Conservation (phyloP, 2,113 vertebrate species). For the Zingel zingel region DNA sequence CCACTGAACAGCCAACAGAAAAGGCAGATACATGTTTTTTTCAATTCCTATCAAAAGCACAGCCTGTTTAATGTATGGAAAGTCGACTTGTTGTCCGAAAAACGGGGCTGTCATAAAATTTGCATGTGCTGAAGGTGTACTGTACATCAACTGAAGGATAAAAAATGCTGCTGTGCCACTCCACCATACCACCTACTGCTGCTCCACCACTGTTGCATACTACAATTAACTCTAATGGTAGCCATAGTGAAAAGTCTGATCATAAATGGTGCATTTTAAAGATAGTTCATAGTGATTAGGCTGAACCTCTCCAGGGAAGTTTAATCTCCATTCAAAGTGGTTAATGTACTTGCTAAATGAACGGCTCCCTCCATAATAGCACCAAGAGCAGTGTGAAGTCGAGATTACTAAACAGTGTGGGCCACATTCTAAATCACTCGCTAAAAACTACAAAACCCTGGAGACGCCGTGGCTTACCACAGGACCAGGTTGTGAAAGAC, state of each 20-base stretch:
- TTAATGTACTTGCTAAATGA: constrained; percentile 83
- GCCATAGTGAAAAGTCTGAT: constrained; percentile 71
- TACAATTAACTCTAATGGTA: constrained; percentile 67
- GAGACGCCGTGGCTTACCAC: constrained; percentile 81
- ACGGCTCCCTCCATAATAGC: constrained; percentile 77
- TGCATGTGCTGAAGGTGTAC: constrained; percentile 45
- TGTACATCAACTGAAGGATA: constrained; percentile 27
- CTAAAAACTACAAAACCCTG: constrained; percentile 80
- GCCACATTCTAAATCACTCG: constrained; percentile 76
- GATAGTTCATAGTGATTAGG: constrained; percentile 82
- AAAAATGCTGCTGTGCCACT: constrained; percentile 23
- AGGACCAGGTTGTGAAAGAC: constrained; percentile 77
- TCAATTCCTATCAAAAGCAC: constrained; percentile 44
- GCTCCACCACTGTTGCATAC: constrained; percentile 35
- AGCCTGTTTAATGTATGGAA: constrained; percentile 53
- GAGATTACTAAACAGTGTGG: constrained; percentile 77
- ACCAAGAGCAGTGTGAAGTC: constrained; percentile 73
- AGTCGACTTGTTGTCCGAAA: constrained; percentile 48
- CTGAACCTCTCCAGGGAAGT: constrained; percentile 76
- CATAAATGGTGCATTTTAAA: constrained; percentile 82
- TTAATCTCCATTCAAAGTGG: constrained; percentile 81
- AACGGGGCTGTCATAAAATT: constrained; percentile 48
- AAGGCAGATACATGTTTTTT: constrained; percentile 18
- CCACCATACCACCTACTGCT: constrained; percentile 42
- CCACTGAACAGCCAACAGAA: constrained; percentile 33